A percentile compares a stretch with the other conserved stretches of the same genome.
These are phyloP conservation scores for Miniopterus natalensis DNA, from an alignment of 2,113 vertebrate species.

Conservation along the genomic window DNA sequence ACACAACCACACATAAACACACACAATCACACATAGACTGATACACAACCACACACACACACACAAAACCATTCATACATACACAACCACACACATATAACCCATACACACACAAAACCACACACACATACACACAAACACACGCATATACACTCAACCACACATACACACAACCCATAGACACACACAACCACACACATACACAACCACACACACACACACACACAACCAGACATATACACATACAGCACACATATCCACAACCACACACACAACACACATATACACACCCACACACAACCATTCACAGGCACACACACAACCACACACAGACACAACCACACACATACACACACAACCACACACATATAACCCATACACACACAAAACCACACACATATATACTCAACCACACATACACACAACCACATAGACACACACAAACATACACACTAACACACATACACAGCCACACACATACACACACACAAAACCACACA, in stretches of 20 bases:
- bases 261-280: background rate
- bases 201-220: background rate
- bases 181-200: background rate
- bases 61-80: too few relatives aligned
- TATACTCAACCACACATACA: background rate
- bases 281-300: too few relatives aligned
- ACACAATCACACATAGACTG: too few relatives aligned
- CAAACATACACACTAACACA: too few relatives aligned
- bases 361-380: background rate
- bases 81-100: background rate
- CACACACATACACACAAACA: background rate
- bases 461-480: background rate
- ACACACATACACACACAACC: background rate
- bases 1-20: too few relatives aligned
- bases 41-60: background rate
- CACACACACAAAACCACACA: background rate
- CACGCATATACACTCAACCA: too few relatives aligned
- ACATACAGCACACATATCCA: too few relatives aligned
- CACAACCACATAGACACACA: too few relatives aligned
- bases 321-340: background rate
- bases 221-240: too few relatives aligned
- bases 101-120: background rate
- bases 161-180: too few relatives aligned
- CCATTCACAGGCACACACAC: background rate
- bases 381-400: background rate